These are phyloP conservation scores for Brachyptera risi DNA, from an alignment of 2,888 invertebrate genomes.

Conservation along the genomic window DNA sequence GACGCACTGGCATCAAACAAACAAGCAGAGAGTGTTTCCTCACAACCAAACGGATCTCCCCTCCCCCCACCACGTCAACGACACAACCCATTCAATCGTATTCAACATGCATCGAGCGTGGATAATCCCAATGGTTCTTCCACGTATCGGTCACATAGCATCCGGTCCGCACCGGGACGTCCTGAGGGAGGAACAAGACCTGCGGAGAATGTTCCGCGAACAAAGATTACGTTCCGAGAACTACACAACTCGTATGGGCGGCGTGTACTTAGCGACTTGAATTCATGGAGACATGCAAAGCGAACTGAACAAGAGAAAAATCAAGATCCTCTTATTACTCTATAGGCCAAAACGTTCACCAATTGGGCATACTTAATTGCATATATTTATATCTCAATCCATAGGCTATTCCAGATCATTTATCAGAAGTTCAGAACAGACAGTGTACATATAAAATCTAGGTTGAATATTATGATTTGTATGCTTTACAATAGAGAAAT, in stretches of 20 bases:
- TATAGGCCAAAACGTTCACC: too few relatives aligned
- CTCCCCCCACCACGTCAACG: conserved; percentile 73
- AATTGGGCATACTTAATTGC: too few relatives aligned
- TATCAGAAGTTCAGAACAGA: too few relatives aligned
- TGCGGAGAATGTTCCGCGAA: conserved; percentile 47
- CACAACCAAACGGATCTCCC: conserved; percentile 49
- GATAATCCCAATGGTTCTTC: conserved; percentile 25
- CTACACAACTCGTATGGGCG: conserved; percentile 66
- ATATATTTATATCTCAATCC: too few relatives aligned
- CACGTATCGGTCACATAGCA: conserved; percentile 50
- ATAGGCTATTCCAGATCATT: too few relatives aligned
- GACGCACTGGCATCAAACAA: too few relatives aligned
- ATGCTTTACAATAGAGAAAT: too few relatives aligned
- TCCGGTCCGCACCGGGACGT: conserved; percentile 50
- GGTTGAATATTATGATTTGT: too few relatives aligned
- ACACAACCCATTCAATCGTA: conserved; percentile 79
- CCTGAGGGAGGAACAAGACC: conserved; percentile 32
- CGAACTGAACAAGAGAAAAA: conserved; percentile 29
- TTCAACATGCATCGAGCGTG: conserved; percentile 25
- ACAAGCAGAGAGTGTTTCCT: background rate
- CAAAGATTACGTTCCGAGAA: conserved; percentile 61
- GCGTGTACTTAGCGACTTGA: conserved; percentile 61
- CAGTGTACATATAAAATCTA: too few relatives aligned
- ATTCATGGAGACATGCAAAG: conserved; percentile 60
- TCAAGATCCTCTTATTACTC: background rate